Base-by-base conservation (phyloP, 2,888 invertebrate species). In the Lamellibrachia satsuma region DNA sequence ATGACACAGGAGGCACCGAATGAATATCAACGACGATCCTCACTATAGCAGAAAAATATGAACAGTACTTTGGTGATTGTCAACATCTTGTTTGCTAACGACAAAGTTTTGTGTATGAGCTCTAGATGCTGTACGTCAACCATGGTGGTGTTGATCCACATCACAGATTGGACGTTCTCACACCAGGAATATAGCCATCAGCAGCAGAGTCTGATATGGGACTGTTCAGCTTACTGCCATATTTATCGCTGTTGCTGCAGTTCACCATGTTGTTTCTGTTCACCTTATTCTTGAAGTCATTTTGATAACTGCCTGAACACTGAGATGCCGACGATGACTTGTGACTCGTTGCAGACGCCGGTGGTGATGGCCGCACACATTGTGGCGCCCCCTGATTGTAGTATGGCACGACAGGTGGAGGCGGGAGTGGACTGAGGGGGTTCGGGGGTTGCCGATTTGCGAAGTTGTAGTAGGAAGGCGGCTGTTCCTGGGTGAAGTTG, bases 281-380 rank as follows among this genome's bases (percentile, higher is more conserved):
- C 75, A 75, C 75, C 75, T 75, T 75, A 75, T 75, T 75, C 75
- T 22, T 22, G 22, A 75, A 75, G 15, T 75, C 75, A n/a, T 75
- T 75, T n/a, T 75, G 75, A n/a, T 75, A 75, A n/a, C 75, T 75
- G 22, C 75, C 75, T 6, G 75, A 75, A 11, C 75, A 15, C 75
- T 75, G 75, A 15, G 75, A 75, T 6, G 75, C 75, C 3, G 94
- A 94, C 15, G 95, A 95, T 90, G 96, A 96, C 92, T 95, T 95
- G 75, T 95, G 95, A 94, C 96, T 96, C 90, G 95, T 95, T 27
- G 95, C 94, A 27, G 96, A 96, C 39, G 95, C 95, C 7, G 96
- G 95, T 52, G 96, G 96, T 0, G 96, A 96, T 7, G 95, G 94
- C 94, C 95, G 95, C 90, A 93, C 92, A 93, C 94, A 95, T 90